Evolutionary conservation across 2,888 invertebrate species (phyloP), one percentile per base, ranked within the genome.

Genomic region (Colletes collaris): DNA sequence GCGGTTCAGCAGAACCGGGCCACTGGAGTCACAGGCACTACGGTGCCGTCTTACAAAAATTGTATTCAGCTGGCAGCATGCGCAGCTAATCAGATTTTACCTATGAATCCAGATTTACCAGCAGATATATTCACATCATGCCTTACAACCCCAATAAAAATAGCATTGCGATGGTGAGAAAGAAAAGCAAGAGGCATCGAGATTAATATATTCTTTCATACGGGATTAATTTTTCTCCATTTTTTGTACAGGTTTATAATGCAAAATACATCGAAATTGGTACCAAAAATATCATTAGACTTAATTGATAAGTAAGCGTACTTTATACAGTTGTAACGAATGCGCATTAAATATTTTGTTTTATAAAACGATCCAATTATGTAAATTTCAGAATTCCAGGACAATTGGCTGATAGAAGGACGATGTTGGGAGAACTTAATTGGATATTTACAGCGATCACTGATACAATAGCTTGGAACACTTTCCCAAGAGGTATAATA

Each of bases 371-470:
- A 64, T 46, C 7, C 16, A 52, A 52, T 49, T 27, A 2, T 10
- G 49, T 0, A 35, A 52, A 53, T 81, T 85, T 50, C 44, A 97
- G 98, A 93, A 98, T 99, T 89, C 99, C 99, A 7, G 99, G 99
- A 1, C 97, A 97, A 91, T 95, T 99, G 86, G 97, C 97, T 86
- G 99, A 99, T 94, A 95, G 99, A 27, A 95, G 98, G 88, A 99
- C 99, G 44, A 98, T 99, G 97, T 95, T 99, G 85, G 99, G 99
- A 63, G 99, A 99, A 94, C 94, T 99, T 78, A 99, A 99, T 94
- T 99, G 99, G 99, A 99, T 99, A 92, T 99, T 99, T 94, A 99
- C 99, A 2, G 99, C 99, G 59, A 99, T 99, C 88, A 99, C 99
- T 0, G 99, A 99, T 93, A 99, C 99, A 10, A 99, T 99, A 91